Base-by-base conservation (phyloP, 2,113 vertebrate genomes). In the Bubo bubo region DNA sequence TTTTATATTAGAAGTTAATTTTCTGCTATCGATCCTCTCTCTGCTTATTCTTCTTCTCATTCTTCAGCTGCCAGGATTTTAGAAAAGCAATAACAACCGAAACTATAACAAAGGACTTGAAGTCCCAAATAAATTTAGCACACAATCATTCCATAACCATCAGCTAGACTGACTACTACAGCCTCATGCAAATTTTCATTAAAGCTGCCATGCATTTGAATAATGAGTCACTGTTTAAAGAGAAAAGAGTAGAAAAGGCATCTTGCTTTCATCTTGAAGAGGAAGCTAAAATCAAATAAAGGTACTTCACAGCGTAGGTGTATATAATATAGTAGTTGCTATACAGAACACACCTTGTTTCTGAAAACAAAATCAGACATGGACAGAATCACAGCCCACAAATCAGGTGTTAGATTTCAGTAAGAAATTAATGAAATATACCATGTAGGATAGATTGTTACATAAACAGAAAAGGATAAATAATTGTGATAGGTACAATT, bases 1-100 rank as follows among this genome's bases (percentile, higher is more conserved):
- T 87, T 95, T 93, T 92, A 88, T 26, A 97, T 82, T 85, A 95
- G 59, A 86, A 96, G 70, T 93, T 91, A 79, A 94, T 97, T 95
- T 94, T 88, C 30, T 88, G 70, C 37, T 86, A 88, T 97, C 2
- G 75, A 95, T 95, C 94, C 47, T 79, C 62, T 95, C 79, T 94
- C 58, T 95, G 45, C 32, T 90, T 91, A 66, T 90, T 93, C 45
- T 72, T 79, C 68, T 96, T 82, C 85, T 86, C 71, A 80, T 88
- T 94, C 55, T 92, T 93, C 85, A 84, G 37, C 63, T 82, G 39
- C 59, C 39, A 72, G 62, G 21, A 74, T 85, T 87, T 90, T 81
- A 58, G 56, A 82, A 95, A 23, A 93, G 75, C 34, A 95, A 47
- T 67, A 92, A 88, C 28, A 70, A 90, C 32, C 1, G 1, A 84